Percentiles rank a stretch among this genome's conserved stretches.
Evolutionary conservation across 2,797 vertebrate species (phyloP).

Genomic region (Darevskia mixta): DNA sequence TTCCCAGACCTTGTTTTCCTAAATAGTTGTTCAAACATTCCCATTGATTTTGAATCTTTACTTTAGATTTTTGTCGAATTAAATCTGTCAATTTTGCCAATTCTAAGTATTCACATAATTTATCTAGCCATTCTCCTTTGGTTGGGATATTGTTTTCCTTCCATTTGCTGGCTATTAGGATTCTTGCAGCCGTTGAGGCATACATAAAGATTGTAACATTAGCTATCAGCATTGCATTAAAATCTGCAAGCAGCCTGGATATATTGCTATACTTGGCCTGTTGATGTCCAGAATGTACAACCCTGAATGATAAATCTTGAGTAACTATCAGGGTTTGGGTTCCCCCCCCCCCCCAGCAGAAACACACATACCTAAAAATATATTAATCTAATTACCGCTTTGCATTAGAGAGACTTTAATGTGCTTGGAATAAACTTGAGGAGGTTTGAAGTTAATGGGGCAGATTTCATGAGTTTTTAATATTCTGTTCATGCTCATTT

Average conservation of each 20-base stretch:
- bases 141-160: no score
- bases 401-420: constrained; percentile 20
- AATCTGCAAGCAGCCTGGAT: background rate
- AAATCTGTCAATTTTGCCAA: no score
- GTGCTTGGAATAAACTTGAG: constrained; percentile 35
- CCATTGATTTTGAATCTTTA: no score
- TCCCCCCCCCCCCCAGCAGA: background rate
- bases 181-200: no score
- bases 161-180: no score
- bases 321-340: background rate
- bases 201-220: background rate
- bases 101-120: no score
- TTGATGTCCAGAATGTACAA: background rate
- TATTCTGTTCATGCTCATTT: constrained; percentile 31
- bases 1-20: no score
- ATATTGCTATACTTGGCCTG: background rate
- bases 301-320: background rate
- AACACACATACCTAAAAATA: background rate
- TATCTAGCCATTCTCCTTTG: no score
- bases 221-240: background rate
- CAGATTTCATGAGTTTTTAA: constrained; percentile 46
- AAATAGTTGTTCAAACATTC: no score
- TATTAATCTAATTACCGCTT: constrained; percentile 22
- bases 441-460: constrained; percentile 34
- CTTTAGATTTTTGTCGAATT: no score